Percentiles rank a stretch among this genome's conserved stretches.
These are phyloP conservation scores for Conger conger DNA, from an alignment of 2,113 vertebrate species.

Conservation along the genomic window DNA sequence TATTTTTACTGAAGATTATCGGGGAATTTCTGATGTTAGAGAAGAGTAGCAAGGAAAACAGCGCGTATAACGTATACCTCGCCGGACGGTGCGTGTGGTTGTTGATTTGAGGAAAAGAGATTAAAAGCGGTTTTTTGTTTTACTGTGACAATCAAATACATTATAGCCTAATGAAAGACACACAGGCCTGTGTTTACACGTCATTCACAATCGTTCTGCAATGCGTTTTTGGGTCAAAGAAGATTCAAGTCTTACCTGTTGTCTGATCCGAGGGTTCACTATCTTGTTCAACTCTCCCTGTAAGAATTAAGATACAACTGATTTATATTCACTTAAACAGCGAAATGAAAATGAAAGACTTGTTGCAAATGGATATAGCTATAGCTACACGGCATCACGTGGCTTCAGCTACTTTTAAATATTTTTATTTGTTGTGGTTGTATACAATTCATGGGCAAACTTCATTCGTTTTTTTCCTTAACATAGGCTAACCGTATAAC, in stretches of 20 bases:
- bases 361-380: background rate
- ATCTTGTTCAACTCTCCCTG: conserved; percentile 43
- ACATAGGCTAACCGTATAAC: background rate
- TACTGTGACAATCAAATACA: too few relatives aligned
- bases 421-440: background rate
- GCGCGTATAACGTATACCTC: too few relatives aligned
- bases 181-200: too few relatives aligned
- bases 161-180: too few relatives aligned
- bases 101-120: too few relatives aligned
- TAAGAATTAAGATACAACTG: background rate
- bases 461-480: background rate
- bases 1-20: background rate
- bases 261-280: conserved; percentile 28
- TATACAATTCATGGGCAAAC: background rate
- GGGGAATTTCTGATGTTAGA: background rate
- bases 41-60: too few relatives aligned
- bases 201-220: background rate
- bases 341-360: too few relatives aligned
- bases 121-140: too few relatives aligned
- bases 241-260: conserved; percentile 31
- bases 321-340: background rate
- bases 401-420: background rate
- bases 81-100: too few relatives aligned
- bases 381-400: background rate
- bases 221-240: background rate